These are phyloP conservation scores for Ephestia elutella DNA, from an alignment of 1,140 invertebrate genomes.

Conservation along the genomic window DNA sequence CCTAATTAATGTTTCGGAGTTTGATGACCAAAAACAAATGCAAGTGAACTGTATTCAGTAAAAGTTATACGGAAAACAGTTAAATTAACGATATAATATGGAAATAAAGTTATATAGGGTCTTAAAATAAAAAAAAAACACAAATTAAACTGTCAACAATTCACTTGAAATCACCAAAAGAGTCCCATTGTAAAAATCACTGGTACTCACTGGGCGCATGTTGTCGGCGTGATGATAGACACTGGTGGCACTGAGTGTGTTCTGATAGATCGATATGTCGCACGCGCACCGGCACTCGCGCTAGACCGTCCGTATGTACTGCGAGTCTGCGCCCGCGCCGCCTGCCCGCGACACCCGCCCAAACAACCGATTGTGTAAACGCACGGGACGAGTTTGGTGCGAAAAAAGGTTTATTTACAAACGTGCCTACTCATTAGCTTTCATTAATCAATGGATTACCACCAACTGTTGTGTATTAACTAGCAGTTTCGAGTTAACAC, in stretches of 20 bases:
- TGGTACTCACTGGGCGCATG: slow-evolving; percentile 56
- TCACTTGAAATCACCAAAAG: not conserved
- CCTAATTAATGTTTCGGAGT: too few species aligned
- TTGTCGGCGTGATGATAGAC: slow-evolving; percentile 26
- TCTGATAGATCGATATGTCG: not conserved
- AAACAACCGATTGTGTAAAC: slow-evolving; percentile 18
- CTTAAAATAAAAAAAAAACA: slow-evolving; percentile 10
- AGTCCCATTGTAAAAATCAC: slow-evolving; percentile 28
- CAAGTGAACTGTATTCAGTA: not conserved
- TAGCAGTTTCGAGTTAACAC: not conserved
- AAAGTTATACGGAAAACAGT: not conserved
- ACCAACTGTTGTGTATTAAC: not conserved
- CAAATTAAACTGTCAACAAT: not conserved
- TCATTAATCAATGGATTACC: slow-evolving; percentile 5
- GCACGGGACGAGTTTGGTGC: slow-evolving; percentile 15
- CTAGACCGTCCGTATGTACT: slow-evolving; percentile 11
- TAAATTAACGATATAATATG: too few species aligned
- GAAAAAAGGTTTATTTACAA: slow-evolving; percentile 13
- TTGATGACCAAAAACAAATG: not conserved
- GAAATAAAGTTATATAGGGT: too few species aligned
- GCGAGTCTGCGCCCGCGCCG: not conserved
- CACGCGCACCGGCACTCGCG: slow-evolving; percentile 16
- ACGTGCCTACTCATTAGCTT: slow-evolving; percentile 8
- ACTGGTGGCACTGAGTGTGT: slow-evolving; percentile 21
- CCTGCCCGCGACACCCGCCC: slow-evolving; percentile 8